Percentiles rank a stretch among this genome's conserved stretches.
These are phyloP conservation scores for Achlya flavicornis DNA, from an alignment of 2,888 invertebrate species.

Conservation along the genomic window DNA sequence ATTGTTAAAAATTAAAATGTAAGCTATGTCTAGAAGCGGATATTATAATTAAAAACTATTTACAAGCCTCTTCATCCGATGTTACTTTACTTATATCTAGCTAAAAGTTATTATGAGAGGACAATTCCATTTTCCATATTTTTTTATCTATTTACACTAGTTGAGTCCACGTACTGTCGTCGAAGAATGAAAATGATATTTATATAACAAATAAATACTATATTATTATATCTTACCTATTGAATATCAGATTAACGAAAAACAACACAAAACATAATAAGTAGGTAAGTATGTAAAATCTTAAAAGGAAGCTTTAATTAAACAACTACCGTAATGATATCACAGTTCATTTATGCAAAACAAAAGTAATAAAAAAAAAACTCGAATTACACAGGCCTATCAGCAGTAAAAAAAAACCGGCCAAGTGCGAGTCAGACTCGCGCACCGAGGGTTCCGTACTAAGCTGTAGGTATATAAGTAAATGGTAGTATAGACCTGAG, in stretches of 20 bases:
- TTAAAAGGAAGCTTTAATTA: constrained; percentile 72
- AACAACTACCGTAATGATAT: constrained; percentile 78
- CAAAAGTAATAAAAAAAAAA: constrained; percentile 55
- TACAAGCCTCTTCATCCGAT: constrained; percentile 69
- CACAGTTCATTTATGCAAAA: constrained; percentile 84
- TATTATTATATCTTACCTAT: background rate
- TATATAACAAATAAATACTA: constrained; percentile 24
- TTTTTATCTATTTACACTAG: constrained; percentile 67
- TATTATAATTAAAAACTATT: constrained; percentile 55
- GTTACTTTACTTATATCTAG: constrained; percentile 52
- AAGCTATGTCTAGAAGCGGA: constrained; percentile 49
- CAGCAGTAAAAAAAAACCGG: constrained; percentile 42
- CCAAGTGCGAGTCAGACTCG: too few relatives aligned
- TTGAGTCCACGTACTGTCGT: constrained; percentile 50
- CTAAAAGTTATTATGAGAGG: constrained; percentile 52
- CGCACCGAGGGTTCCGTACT: too few relatives aligned
- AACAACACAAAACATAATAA: constrained; percentile 29
- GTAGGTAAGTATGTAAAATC: constrained; percentile 8
- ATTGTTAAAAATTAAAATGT: constrained; percentile 8
- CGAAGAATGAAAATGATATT: constrained; percentile 40
- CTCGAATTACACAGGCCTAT: constrained; percentile 22
- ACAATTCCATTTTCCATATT: constrained; percentile 76
- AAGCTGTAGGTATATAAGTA: too few relatives aligned
- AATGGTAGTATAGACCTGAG: too few relatives aligned
- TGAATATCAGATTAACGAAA: constrained; percentile 24